Conservation (phyloP, 2,797 vertebrate species). For the Distichodus sexfasciatus region DNA sequence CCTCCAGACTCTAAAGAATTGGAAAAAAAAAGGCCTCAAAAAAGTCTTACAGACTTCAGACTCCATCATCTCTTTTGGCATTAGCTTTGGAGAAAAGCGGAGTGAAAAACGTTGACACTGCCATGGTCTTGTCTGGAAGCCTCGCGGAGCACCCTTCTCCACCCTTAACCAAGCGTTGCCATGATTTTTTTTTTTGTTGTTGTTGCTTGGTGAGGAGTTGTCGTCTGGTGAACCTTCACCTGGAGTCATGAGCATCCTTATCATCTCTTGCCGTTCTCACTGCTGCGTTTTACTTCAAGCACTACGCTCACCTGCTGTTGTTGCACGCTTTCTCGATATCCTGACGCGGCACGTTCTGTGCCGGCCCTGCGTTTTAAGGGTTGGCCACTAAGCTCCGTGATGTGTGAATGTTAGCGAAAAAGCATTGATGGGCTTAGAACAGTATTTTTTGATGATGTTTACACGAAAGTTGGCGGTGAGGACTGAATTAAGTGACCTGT, state of each 20-base stretch:
- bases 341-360: too few relatives aligned
- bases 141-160: neutral
- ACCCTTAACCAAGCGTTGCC: neutral
- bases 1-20: too few relatives aligned
- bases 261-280: neutral
- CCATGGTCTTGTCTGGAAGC: conserved; percentile 48
- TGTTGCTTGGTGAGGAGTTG: neutral
- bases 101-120: conserved; percentile 50
- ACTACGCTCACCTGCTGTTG: neutral
- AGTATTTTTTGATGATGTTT: too few relatives aligned
- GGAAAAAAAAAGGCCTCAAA: neutral
- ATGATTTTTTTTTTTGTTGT: neutral
- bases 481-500: neutral
- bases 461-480: too few relatives aligned
- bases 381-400: too few relatives aligned
- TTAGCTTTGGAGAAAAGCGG: conserved; percentile 33
- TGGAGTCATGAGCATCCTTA: neutral
- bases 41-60: conserved; percentile 53
- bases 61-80: conserved; percentile 46
- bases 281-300: neutral
- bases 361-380: too few relatives aligned
- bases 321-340: too few relatives aligned
- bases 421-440: too few relatives aligned
- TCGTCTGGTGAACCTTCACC: neutral
- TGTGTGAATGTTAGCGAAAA: too few relatives aligned